These are phyloP conservation scores for Eumacrocentrus americanus DNA, from an alignment of 2,888 invertebrate species.

Conservation along the genomic window DNA sequence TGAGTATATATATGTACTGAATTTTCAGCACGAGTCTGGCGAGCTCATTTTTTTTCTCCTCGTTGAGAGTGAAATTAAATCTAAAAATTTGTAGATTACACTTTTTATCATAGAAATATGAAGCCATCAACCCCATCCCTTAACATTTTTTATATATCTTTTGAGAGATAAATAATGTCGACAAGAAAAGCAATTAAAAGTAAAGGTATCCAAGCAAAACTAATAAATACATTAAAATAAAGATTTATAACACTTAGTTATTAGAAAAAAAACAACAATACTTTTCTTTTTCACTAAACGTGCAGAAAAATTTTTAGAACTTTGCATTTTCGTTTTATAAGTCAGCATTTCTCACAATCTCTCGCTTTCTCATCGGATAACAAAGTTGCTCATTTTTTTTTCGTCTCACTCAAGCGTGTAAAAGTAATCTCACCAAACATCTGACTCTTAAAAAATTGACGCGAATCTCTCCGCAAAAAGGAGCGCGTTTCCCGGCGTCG, in stretches of 20 bases:
- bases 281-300: too few species aligned
- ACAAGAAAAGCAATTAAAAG: too few species aligned
- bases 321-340: background rate
- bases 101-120: background rate
- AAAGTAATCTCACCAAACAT: conserved; percentile 8
- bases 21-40: background rate
- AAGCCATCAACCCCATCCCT: too few species aligned
- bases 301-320: too few species aligned
- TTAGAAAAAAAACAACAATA: too few species aligned
- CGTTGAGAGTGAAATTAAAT: background rate
- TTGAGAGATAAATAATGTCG: too few species aligned
- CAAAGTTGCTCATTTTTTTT: background rate
- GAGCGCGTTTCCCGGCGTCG: background rate
- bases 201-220: too few species aligned
- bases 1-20: conserved; percentile 1
- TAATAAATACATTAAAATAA: too few species aligned
- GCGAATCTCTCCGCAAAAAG: conserved; percentile 13
- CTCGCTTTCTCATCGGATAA: background rate
- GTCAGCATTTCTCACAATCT: background rate
- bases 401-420: background rate
- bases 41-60: background rate
- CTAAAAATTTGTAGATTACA: background rate
- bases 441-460: conserved; percentile 14
- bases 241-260: too few species aligned
- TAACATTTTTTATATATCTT: too few species aligned